Base-by-base conservation (phyloP, 1,140 invertebrate genomes). In the Amphibalanus amphitrite region DNA sequence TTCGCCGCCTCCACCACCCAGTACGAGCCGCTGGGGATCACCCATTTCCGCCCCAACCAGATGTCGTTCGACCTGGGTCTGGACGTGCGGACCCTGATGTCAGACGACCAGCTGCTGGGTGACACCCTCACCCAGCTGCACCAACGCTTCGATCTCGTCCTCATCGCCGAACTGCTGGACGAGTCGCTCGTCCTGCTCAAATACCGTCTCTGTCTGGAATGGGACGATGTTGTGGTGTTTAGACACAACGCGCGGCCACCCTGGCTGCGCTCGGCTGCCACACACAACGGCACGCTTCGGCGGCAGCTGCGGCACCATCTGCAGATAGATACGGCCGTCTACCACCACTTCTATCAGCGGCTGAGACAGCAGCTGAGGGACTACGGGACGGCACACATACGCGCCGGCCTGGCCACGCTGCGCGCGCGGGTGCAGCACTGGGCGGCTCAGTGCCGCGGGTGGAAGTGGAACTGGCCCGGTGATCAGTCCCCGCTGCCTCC, bases 151-250 rank as follows among this genome's bases (percentile, higher is more conserved):
- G 77, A 82, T 72, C 75, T 84, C 3, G 80, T 85, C 8, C 79
- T 85, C 78, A 80, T 85, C 26, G 75, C 81, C 3, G 83, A 85
- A 74, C 78, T 79, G 72, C 82, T 84, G 75, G 82, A 84, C 70
- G 82, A 83, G 73, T 84, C 83, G 3, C 73, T 85, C 3, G 77
- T 85, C 47, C 76, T 85, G 3, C 75, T 85, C 28, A 76, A 77
- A 26, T 75, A 83, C 70, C 72, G 81, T 17, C 77, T 85, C 65
- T 82, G 81, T 70, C 85, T 83, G 83, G 76, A 78, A 38, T 71
- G 81, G 10, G 78, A 81, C 69, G 79, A 83, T 72, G 76, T 85
- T 8, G 73, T 81, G 0, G 81, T 78, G 69, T 76, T 82, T 29
- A 77, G 74, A 28, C 72, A 80, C 13, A 82, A 82, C 71, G 76